phyloP scores from a whole-genome alignment of 2,113 vertebrate genomes.

The Macrotis lagotis region DNA sequence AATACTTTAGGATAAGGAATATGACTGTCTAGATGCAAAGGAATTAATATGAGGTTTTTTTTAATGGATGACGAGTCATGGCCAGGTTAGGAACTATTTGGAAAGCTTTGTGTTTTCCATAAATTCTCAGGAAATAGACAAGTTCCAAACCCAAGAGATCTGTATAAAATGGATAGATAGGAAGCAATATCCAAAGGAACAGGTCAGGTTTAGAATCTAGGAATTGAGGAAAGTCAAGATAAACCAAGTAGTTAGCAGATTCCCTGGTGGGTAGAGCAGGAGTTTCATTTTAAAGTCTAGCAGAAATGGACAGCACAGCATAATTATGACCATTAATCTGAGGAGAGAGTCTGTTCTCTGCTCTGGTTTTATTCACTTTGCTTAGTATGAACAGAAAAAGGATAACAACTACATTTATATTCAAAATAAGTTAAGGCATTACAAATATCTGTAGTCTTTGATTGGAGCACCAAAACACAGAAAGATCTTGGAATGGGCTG shows the following conservation, averaged over 20 bases:
- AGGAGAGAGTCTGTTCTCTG: neutral
- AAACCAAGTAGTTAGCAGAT: too few species aligned
- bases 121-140: neutral
- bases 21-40: neutral
- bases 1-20: neutral
- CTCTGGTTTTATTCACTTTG: neutral
- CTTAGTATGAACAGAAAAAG: neutral
- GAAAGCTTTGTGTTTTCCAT: neutral
- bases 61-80: neutral
- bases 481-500: neutral
- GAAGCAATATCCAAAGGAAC: neutral
- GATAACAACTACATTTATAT: neutral
- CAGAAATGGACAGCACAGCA: neutral
- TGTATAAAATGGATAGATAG: neutral
- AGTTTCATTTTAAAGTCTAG: constrained; percentile 1
- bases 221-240: neutral
- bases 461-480: neutral
- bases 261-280: neutral
- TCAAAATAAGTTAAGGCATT: neutral
- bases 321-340: neutral
- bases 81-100: neutral
- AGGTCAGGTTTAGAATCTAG: neutral
- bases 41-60: neutral
- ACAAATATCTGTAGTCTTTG: constrained; percentile 10
- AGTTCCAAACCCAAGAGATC: neutral